Base-by-base conservation (phyloP, 2,888 invertebrate genomes). In the Bellardia bayeri region DNA sequence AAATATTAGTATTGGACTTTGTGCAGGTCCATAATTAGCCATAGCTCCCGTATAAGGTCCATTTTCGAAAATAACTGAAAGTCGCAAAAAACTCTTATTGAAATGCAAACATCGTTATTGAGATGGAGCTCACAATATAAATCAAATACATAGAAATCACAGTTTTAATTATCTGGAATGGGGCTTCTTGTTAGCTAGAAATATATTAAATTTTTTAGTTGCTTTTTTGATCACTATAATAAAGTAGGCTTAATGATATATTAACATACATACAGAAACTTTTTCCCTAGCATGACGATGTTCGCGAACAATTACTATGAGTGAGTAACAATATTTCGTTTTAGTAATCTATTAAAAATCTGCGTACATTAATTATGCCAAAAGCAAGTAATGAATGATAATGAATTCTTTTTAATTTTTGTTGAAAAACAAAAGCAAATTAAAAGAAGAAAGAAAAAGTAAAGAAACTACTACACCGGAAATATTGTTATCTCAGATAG, bases 291-390 rank as follows among this genome's bases (percentile, higher is more conserved):
- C 66, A 45, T 33, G 45, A 23, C 2, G 11, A 56, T 37, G 56
- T 37, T 71, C 68, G 66, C 51, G 64, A 64, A 23, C 66, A 51
- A 66, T 64, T 76, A 76, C 14, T 76, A 16, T 45, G 45, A 45
- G 11, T 45, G 11, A 13, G 9, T 33, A 51, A 30, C 8, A 56
- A 78, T 30, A 49, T 69, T 69, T 51, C n/a, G 14, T 45, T 68
- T 23, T 40, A 42, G 9, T 56, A 68, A 78, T 78, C 68, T 78
- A 78, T 56, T 56, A 78, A 66, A 78, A 68, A 40, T 68, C 42
- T 40, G 30, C 42, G 33, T 78, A 45, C 68, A 66, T 78, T 68
- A 66, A 68, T 78, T 78, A 78, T 66, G 56, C 51, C 37, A 40
- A 64, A 40, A 42, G 1, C 6, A 58, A 58, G 30, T n/a, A 74